Percentiles rank a stretch among this genome's conserved stretches.
Evolutionary conservation across 1,140 invertebrate genomes (phyloP).

Genomic region (Calosoma granatense): DNA sequence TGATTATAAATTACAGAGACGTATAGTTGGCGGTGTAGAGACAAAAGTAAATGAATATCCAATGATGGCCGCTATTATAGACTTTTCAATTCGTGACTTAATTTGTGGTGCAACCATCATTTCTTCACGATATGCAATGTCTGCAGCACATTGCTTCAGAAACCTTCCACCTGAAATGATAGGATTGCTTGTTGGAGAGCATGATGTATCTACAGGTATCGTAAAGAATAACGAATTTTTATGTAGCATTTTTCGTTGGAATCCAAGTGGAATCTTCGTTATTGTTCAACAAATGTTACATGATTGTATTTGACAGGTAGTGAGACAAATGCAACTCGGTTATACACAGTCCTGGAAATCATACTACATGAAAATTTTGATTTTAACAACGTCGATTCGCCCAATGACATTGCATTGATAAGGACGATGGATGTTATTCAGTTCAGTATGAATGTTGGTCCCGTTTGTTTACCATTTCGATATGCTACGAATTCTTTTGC

Average conservation of each 20-base stretch:
- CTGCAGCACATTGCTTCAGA: slow-evolving; percentile 56
- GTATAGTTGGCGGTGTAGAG: slow-evolving; percentile 49
- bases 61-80: slow-evolving; percentile 49
- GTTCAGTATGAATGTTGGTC: slow-evolving; percentile 44
- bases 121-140: slow-evolving; percentile 45
- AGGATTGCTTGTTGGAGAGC: slow-evolving; percentile 45
- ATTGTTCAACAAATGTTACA: slow-evolving; percentile 12
- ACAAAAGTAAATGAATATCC: slow-evolving; percentile 53
- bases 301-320: slow-evolving; percentile 20
- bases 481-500: slow-evolving; percentile 36
- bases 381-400: slow-evolving; percentile 26
- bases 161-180: slow-evolving; percentile 19
- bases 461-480: slow-evolving; percentile 55
- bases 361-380: slow-evolving; percentile 30
- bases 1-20: slow-evolving; percentile 37
- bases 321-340: slow-evolving; percentile 30
- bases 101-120: slow-evolving; percentile 60
- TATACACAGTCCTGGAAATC: no score
- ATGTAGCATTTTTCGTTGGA: slow-evolving; percentile 6
- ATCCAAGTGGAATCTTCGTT: slow-evolving; percentile 1
- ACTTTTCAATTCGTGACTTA: slow-evolving; percentile 27
- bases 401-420: slow-evolving; percentile 55
- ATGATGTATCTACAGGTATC: slow-evolving; percentile 27
- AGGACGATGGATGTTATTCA: slow-evolving; percentile 35
- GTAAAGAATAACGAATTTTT: no score